Evolutionary conservation across 2,113 vertebrate genomes (phyloP).

Genomic region (Neogale vison): DNA sequence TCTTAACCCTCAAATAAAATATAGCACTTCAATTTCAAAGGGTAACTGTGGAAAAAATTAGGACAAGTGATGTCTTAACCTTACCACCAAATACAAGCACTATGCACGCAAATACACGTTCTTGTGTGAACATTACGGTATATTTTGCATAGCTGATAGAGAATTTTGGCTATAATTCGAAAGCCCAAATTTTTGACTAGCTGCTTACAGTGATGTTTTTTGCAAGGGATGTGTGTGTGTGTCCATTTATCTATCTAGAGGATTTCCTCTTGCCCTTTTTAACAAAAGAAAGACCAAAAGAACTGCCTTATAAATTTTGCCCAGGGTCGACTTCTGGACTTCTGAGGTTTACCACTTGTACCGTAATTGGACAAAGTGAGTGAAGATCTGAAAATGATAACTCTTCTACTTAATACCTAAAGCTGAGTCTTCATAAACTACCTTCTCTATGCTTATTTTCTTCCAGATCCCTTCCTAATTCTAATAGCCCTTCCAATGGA

Average conservation of each 20-base stretch:
- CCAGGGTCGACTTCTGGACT: neutral
- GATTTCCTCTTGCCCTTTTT: neutral
- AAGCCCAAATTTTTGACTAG: neutral
- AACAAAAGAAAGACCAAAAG: neutral
- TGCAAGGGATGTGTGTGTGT: neutral
- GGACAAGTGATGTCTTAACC: neutral
- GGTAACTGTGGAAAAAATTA: neutral
- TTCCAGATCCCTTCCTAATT: neutral
- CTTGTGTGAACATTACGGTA: neutral
- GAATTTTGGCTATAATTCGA: neutral
- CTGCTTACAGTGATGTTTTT: neutral
- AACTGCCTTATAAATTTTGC: neutral
- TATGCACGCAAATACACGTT: neutral
- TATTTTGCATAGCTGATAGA: neutral
- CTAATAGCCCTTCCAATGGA: neutral
- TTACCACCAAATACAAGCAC: neutral
- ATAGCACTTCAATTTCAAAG: neutral
- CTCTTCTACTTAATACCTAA: neutral
- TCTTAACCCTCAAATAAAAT: constrained; percentile 30
- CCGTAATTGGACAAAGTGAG: neutral
- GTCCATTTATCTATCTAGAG: neutral
- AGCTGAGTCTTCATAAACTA: neutral
- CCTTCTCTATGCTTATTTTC: neutral
- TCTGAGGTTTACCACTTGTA: neutral
- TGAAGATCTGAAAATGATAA: neutral